These are phyloP conservation scores for Lepidurus arcticus DNA, from an alignment of 1,140 invertebrate genomes.

Conservation along the genomic window DNA sequence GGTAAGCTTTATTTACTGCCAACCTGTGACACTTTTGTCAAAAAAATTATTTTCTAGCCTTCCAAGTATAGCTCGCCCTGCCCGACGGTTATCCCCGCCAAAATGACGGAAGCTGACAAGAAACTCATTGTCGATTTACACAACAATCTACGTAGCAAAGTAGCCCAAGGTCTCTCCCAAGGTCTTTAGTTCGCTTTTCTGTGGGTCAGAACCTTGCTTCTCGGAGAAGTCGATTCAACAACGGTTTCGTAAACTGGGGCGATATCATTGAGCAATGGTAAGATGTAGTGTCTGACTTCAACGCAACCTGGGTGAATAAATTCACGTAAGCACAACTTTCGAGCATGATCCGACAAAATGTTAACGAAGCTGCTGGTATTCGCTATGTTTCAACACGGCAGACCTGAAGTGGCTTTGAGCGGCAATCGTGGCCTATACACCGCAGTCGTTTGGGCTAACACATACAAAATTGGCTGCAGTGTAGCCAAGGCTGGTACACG, in stretches of 20 bases:
- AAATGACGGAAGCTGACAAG: conserved; percentile 19
- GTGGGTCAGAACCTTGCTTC: neutral
- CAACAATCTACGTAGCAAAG: conserved; percentile 68
- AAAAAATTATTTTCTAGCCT: neutral
- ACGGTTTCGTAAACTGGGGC: neutral
- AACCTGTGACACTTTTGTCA: neutral
- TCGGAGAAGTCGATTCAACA: neutral
- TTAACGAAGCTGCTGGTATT: too few species aligned
- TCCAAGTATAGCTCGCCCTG: neutral
- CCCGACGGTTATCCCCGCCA: neutral
- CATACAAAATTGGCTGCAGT: conserved; percentile 26
- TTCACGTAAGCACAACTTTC: neutral
- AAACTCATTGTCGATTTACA: conserved; percentile 55
- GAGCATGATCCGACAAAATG: too few species aligned
- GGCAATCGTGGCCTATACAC: neutral
- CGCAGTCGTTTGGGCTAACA: conserved; percentile 24
- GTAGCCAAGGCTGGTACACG: conserved; percentile 16
- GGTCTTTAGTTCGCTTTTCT: neutral
- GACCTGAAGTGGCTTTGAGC: neutral
- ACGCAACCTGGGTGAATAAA: neutral
- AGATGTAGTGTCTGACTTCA: neutral
- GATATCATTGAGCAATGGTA: neutral
- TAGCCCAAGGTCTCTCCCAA: too few species aligned
- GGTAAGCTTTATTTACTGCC: neutral
- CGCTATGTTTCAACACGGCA: neutral